A percentile compares a stretch with the other conserved stretches of the same genome.
phyloP scores from a whole-genome alignment of 2,113 vertebrate genomes.

The Chaenocephalus aceratus region DNA sequence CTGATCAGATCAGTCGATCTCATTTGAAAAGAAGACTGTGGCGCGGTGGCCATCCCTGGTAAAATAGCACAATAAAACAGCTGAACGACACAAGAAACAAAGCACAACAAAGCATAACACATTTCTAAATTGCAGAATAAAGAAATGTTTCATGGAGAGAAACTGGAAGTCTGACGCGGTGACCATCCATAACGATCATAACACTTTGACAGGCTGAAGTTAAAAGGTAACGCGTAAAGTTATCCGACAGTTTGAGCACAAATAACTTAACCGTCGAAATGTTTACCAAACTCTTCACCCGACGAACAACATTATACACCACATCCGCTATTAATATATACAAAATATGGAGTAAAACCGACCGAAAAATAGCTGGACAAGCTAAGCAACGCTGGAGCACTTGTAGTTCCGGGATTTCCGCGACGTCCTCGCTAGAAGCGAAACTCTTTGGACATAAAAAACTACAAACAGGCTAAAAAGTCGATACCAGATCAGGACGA shows the following conservation, averaged over 20 bases:
- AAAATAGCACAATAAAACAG: neutral
- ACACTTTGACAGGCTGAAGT: neutral
- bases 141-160: no score
- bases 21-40: slow-evolving; percentile 86
- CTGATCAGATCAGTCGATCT: slow-evolving; percentile 86
- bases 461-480: slow-evolving; percentile 56
- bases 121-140: neutral
- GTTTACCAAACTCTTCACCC: neutral
- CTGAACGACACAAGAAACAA: neutral
- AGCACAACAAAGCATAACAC: neutral
- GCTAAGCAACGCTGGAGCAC: neutral
- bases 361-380: neutral
- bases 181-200: slow-evolving; percentile 3
- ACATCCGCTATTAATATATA: fast-evolving
- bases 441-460: slow-evolving; percentile 22
- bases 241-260: slow-evolving; percentile 2
- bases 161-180: no score
- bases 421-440: slow-evolving; percentile 15
- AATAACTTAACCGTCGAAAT: no score
- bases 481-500: slow-evolving; percentile 46
- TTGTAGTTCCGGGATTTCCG: slow-evolving; percentile 65
- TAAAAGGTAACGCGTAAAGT: neutral
- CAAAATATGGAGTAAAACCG: fast-evolving
- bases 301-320: no score
- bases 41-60: slow-evolving; percentile 77